Evolutionary conservation across 2,797 vertebrate genomes (phyloP).

Genomic region (Chromobotia macracanthus): DNA sequence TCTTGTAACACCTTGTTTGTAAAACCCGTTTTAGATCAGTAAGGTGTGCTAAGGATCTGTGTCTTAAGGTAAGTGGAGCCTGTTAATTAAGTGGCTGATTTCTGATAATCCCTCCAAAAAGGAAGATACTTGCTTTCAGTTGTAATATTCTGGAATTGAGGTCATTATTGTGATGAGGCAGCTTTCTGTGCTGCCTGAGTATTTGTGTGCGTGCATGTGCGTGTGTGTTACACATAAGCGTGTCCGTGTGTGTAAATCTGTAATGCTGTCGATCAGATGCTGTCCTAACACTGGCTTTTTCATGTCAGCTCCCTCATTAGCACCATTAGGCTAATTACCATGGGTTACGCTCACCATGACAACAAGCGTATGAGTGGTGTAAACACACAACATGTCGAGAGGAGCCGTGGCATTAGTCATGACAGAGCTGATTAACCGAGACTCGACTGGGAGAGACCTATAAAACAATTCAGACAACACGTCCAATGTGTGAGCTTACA

Average conservation of each 20-base stretch:
- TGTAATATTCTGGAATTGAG: conserved; percentile 9
- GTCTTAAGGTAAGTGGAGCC: neutral
- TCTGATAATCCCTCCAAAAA: neutral
- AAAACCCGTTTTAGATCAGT: neutral
- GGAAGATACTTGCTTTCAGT: neutral
- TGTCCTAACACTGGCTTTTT: conserved; percentile 77
- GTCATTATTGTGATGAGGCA: conserved; percentile 3
- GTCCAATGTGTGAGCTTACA: neutral
- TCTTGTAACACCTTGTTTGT: neutral
- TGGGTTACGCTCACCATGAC: conserved; percentile 65
- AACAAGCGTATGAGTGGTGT: conserved; percentile 58
- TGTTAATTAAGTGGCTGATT: neutral
- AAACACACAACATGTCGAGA: conserved; percentile 60
- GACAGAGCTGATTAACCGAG: conserved; percentile 51
- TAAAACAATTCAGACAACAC: conserved; percentile 19
- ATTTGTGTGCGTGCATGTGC: conserved; percentile 1
- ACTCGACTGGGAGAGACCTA: conserved; percentile 36
- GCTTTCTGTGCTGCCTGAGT: conserved; percentile 9
- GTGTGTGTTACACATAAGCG: conserved; percentile 6
- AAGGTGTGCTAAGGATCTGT: neutral
- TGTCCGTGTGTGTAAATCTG: conserved; percentile 48
- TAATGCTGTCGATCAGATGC: conserved; percentile 74
- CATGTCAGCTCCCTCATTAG: conserved; percentile 78
- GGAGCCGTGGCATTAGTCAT: conserved; percentile 55
- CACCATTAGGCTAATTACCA: conserved; percentile 74